Base-by-base conservation (phyloP, 2,113 vertebrate species). In the Ondatra zibethicus region DNA sequence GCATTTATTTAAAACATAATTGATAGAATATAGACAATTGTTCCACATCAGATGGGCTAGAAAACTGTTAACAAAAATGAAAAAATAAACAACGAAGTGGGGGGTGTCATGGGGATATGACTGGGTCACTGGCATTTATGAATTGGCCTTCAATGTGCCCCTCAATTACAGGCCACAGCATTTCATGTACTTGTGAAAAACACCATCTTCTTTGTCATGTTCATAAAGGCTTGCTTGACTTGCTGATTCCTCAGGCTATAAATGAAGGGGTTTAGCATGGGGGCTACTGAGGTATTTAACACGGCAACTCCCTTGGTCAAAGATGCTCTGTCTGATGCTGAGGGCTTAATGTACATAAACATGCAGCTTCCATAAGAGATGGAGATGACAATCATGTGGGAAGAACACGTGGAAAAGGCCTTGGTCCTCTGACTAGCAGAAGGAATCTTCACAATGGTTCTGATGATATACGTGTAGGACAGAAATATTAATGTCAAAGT, bases 331-430 rank as follows among this genome's bases (percentile, higher is more conserved):
- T 96, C 95, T 45, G 65, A 55, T 75, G 96, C 97, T 36, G 97
- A 97, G 0, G 90, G 63, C 3, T 97, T 97, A 66, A 97, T 96
- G 7, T 97, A 97, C 92, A 97, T 97, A 21, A 97, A 97, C 68
- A 97, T 97, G 90, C 97, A 97, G 61, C 95, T 97, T 1, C 93
- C 90, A 68, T 97, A 97, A 85, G 95, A 96, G n/a, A 97, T 93
- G 31, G 72, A 97, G 61, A 97, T 94, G 61, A 96, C 95, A 45
- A 97, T 94, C 93, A 97, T 94, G 47, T 97, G 97, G 17, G 97
- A 97, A 0, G 96, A 97, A 65, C 97, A 98, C 0, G 95, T 97
- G 36, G 97, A 97, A 91, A 98, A 97, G 31, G 97, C 97, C 47
- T 97, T 97, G 94, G 90, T 88, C 91, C 97, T 97, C 77, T 95